Percentiles rank a stretch among this genome's conserved stretches.
These are phyloP conservation scores for Araneus ventricosus DNA, from an alignment of 1,140 invertebrate genomes.

Conservation along the genomic window DNA sequence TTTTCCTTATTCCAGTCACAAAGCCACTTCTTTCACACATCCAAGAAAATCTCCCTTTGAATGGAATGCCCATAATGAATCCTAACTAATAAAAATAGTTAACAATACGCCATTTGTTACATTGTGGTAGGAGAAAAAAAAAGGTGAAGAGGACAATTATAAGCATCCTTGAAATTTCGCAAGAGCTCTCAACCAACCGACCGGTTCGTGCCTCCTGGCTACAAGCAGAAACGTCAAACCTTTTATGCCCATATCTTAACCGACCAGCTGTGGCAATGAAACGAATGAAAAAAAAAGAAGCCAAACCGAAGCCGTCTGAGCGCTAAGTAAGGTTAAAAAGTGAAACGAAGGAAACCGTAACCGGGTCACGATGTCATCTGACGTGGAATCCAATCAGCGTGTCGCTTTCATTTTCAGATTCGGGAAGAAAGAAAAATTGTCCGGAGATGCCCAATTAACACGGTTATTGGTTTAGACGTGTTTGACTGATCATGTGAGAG, in stretches of 20 bases:
- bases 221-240: background rate
- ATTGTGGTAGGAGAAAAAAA: background rate
- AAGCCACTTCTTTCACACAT: background rate
- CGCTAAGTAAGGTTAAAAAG: constrained; percentile 8
- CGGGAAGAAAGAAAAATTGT: background rate
- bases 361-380: constrained; percentile 61
- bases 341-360: constrained; percentile 68
- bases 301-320: background rate
- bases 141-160: background rate
- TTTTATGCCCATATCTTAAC: constrained; percentile 53
- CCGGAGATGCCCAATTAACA: constrained; percentile 44
- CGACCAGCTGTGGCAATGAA: constrained; percentile 29
- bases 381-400: constrained; percentile 33
- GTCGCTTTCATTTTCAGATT: constrained; percentile 9
- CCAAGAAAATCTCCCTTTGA: background rate
- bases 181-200: background rate
- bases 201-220: background rate
- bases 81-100: background rate
- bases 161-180: background rate
- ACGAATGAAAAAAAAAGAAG: background rate
- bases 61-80: background rate
- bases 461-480: constrained; percentile 52
- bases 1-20: background rate
- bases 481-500: constrained; percentile 53
- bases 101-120: background rate